Base-by-base conservation (phyloP, 2,797 vertebrate genomes). In the Manis javanica region DNA sequence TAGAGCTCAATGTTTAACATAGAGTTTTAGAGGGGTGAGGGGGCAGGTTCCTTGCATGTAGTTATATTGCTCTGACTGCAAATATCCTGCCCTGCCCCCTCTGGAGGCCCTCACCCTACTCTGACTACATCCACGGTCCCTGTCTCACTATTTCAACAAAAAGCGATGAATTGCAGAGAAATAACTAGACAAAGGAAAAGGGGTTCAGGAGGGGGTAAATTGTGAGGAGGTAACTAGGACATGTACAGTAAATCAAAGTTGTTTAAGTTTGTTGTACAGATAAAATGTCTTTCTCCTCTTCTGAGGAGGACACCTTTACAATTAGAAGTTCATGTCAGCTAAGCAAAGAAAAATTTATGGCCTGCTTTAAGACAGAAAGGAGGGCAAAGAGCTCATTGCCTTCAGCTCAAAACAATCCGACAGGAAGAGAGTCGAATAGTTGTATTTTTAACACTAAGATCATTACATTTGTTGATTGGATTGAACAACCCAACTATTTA, bases 291-390 rank as follows among this genome's bases (percentile, higher is more conserved):
- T 86, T 34, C 10, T 88, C 10, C 31, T 88, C 92, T 75, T 46
- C 29, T 51, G 53, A 53, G 18, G 72, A 53, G 11, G n/a, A 53
- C 49, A 51, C n/a, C 13, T 53, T 75, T 75, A n/a, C 78, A 77
- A 68, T 39, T 10, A 24, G 37, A 74, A 81, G 57, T 91, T 55
- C 53, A 46, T 85, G 61, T 55, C 61, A 71, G 53, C 72, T 68
- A 77, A 94, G 59, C 29, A 84, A 68, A 90, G 78, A 77, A 42
- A 91, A 49, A 13, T 16, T 15, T 61, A 42, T 85, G 63, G 34
- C 42, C 71, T 77, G 34, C 66, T 88, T 95, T 77, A 69, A 87
- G 51, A 83, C 42, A 84, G 69, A 69, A 82, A 95, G 9, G 34
- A 82, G 51, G n/a, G 7, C 39, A 68, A 69, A 74, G 77, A 82